A percentile compares a stretch with the other conserved stretches of the same genome.
Conservation (phyloP, 2,888 invertebrate species). For the Candidula unifasciata region DNA sequence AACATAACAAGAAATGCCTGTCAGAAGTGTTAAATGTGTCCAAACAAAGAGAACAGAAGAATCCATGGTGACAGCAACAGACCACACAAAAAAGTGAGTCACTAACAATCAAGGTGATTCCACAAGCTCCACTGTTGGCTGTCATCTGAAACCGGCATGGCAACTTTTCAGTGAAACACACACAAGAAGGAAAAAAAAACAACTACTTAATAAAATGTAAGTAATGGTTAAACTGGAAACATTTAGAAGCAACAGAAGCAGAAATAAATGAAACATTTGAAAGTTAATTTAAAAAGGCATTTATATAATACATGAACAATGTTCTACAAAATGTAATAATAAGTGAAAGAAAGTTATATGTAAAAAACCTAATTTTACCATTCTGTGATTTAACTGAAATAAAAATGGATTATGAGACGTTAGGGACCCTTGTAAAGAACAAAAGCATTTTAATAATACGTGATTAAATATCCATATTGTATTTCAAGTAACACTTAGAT, state of each 20-base stretch:
- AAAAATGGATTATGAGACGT: not conserved
- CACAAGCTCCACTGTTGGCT: slow-evolving; percentile 42
- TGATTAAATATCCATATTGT: no score
- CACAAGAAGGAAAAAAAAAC: not conserved
- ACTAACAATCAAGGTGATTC: slow-evolving; percentile 50
- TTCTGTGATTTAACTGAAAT: not conserved
- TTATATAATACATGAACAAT: not conserved
- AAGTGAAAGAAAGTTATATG: not conserved
- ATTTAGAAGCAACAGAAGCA: no score
- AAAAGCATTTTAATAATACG: no score
- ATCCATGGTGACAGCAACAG: not conserved
- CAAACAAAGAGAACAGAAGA: not conserved
- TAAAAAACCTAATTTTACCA: not conserved
- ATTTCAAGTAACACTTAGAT: no score
- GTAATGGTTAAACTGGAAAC: not conserved
- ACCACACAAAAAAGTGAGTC: slow-evolving; percentile 12
- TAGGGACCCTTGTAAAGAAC: not conserved
- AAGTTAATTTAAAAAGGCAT: no score
- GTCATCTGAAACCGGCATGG: slow-evolving; percentile 45
- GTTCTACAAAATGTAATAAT: not conserved
- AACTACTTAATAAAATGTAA: not conserved
- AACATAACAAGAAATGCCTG: not conserved
- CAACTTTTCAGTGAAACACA: not conserved
- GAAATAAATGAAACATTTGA: no score
- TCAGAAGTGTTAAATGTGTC: not conserved